phyloP scores from a whole-genome alignment of 2,113 vertebrate species.

The Narcine bancroftii region DNA sequence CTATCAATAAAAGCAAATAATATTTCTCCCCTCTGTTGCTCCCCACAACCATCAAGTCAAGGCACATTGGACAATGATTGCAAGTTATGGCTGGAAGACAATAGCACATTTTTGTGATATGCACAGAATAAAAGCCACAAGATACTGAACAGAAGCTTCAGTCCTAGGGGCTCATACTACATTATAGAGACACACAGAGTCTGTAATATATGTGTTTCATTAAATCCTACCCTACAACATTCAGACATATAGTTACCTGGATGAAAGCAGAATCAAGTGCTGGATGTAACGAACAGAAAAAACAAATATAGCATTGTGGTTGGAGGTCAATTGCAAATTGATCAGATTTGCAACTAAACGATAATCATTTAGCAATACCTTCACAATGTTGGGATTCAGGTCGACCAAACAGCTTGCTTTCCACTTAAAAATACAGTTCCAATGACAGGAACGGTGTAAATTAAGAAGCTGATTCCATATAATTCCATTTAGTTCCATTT shows the following conservation, averaged over 20 bases:
- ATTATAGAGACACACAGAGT: not conserved
- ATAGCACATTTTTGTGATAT: not conserved
- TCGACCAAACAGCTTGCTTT: not conserved
- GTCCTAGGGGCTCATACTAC: not conserved
- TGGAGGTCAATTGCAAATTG: not conserved
- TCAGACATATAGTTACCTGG: not conserved
- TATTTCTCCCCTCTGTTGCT: not conserved
- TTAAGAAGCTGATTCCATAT: no score
- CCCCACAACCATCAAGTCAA: not conserved
- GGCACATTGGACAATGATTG: not conserved
- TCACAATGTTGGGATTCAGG: not conserved
- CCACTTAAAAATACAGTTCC: not conserved
- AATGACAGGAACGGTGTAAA: no score
- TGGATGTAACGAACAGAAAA: no score
- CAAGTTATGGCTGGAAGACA: not conserved
- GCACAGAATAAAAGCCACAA: not conserved
- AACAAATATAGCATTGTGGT: not conserved
- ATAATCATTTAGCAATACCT: not conserved
- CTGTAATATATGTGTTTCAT: not conserved
- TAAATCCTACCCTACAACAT: not conserved
- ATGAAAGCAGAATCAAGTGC: not conserved
- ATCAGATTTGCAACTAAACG: not conserved
- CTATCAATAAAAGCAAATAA: not conserved
- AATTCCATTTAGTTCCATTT: no score
- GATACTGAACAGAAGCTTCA: not conserved